phyloP scores from a whole-genome alignment of 2,888 invertebrate species.

The Tuta absoluta region DNA sequence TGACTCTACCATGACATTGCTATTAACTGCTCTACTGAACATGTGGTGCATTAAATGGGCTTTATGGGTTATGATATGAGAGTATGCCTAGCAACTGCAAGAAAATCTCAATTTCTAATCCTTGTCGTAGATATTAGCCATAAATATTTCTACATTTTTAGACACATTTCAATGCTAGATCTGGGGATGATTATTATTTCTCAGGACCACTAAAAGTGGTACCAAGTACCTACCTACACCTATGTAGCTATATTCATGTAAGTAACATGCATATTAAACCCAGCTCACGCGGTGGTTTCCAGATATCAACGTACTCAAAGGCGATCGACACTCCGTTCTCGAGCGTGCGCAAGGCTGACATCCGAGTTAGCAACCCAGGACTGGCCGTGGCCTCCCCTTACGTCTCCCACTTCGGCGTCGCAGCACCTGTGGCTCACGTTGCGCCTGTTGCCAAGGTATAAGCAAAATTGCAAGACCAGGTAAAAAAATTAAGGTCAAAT shows the following conservation, averaged over 20 bases:
- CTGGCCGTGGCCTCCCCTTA: slow-evolving; percentile 60
- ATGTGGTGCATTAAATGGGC: not conserved
- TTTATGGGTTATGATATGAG: not conserved
- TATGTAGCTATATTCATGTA: too few relatives aligned
- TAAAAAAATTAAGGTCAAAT: not conserved
- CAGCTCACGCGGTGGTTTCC: slow-evolving; percentile 32
- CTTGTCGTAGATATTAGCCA: too few relatives aligned
- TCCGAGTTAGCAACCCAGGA: slow-evolving; percentile 86
- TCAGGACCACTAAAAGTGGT: too few relatives aligned
- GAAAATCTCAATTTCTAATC: too few relatives aligned
- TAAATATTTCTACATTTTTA: too few relatives aligned
- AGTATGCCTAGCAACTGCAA: too few relatives aligned
- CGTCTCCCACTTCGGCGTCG: slow-evolving; percentile 48
- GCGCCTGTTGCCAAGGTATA: slow-evolving; percentile 69
- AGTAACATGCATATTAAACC: too few relatives aligned
- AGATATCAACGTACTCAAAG: slow-evolving; percentile 85
- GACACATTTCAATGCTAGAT: too few relatives aligned
- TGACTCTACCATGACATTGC: too few relatives aligned
- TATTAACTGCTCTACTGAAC: slow-evolving; percentile 8
- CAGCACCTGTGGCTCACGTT: slow-evolving; percentile 60
- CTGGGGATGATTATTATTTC: too few relatives aligned
- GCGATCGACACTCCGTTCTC: slow-evolving; percentile 87
- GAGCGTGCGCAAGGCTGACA: slow-evolving; percentile 85
- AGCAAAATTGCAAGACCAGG: not conserved
- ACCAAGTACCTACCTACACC: too few relatives aligned